Conservation (phyloP, 35 echinoderm and acorn worm genomes). For the Stichopus chloronotus region DNA sequence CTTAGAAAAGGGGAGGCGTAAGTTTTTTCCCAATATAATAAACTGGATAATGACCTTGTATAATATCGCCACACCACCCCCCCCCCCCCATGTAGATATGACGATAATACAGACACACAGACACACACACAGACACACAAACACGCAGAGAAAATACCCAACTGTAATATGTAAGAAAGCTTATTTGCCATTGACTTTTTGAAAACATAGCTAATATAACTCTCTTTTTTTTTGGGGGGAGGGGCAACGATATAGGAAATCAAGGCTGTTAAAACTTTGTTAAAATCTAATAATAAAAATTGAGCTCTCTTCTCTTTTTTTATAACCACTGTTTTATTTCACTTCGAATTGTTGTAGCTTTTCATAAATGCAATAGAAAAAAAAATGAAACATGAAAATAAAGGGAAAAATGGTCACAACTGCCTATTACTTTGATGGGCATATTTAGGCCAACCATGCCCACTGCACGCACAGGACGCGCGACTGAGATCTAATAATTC, state of each 20-base stretch:
- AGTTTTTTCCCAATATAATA: neutral
- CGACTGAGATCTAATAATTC: neutral
- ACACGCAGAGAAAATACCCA: too few species aligned
- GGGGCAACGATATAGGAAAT: neutral
- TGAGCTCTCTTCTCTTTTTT: too few species aligned
- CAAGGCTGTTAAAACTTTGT: neutral
- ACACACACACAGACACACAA: too few species aligned
- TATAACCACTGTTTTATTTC: too few species aligned
- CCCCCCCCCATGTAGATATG: too few species aligned
- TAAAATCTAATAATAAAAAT: neutral
- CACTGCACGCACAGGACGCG: neutral
- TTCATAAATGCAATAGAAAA: neutral
- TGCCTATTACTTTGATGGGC: neutral
- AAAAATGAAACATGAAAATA: neutral
- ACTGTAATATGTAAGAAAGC: too few species aligned
- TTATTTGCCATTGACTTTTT: too few species aligned
- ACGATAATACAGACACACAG: too few species aligned
- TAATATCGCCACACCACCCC: neutral
- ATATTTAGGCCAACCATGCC: neutral
- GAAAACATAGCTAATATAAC: too few species aligned
- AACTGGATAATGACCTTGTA: neutral
- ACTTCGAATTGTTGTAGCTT: too few species aligned
- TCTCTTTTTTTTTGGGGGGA: neutral
- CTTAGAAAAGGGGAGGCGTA: neutral
- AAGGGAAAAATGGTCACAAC: neutral